Evolutionary conservation across 1,140 invertebrate genomes (phyloP), one percentile per base, ranked within the genome.

Genomic region (Nilaparvata lugens): DNA sequence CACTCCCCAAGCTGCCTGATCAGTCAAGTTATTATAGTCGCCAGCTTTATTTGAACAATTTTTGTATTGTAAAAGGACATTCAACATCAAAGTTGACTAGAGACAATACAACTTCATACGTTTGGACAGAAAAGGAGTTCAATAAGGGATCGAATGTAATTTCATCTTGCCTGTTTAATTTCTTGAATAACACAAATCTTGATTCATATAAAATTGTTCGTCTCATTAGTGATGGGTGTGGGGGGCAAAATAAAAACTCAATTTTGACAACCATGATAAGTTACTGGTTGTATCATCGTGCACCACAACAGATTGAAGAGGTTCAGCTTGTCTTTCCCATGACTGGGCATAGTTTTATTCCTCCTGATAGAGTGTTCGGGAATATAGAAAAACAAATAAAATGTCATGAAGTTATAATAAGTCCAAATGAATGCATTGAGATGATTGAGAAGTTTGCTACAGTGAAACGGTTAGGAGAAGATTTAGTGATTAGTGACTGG

Each of bases 1-100:
- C 62, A n/a, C 40, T 72, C 14, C 69, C 69, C 4, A 68, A 69
- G 67, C 31, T 70, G 9, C 62, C 65, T 51, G 66, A 69, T 62
- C 70, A 71, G 35, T 21, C 56, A 19, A 63, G 68, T 1, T 74
- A 74, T 59, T 74, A 73, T 65, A 62, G 40, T 5, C 52, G 69
- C 16, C 69, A 74, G 59, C 9, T 73, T 7, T 73, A 74, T 58
- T 62, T 67, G n/a, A 68, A 72, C 52, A 73, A 73, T 62, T 70
- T 73, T 35, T 69, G 68, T 7, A 62, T 70, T 13, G 67, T 72
- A 9, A 28, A 53, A 31, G 72, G 70, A 16, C 51, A 19, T 45
- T 75, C 70, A 24, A 70, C 70, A 63, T 28, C 2, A 16, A 59
- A 56, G 53, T 55, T 71, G 21, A 59, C 21, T 6, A 60, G 43